phyloP scores from a whole-genome alignment of 2,888 invertebrate species.

The Pilophorus perplexus region DNA sequence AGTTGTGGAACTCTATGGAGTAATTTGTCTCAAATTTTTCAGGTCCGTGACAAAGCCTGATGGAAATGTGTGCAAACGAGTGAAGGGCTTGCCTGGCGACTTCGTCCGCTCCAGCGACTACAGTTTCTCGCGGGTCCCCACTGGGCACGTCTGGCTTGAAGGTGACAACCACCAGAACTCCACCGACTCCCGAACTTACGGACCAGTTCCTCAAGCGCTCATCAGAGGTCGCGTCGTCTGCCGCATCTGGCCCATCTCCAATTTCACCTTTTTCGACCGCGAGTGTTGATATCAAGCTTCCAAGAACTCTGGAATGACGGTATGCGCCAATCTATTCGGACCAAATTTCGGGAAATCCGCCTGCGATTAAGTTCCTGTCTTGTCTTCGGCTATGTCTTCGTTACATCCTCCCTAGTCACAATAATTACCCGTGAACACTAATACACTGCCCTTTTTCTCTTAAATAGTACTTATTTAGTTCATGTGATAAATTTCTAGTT shows the following conservation, averaged over 20 bases:
- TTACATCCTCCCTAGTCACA: too few relatives aligned
- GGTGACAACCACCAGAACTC: slow-evolving; percentile 86
- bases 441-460: too few relatives aligned
- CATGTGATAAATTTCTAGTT: too few relatives aligned
- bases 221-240: slow-evolving; percentile 78
- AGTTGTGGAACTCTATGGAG: too few relatives aligned
- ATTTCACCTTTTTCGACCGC: slow-evolving; percentile 12
- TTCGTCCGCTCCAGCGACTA: slow-evolving; percentile 48
- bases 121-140: slow-evolving; percentile 62
- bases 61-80: slow-evolving; percentile 81
- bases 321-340: too few relatives aligned
- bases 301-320: too few relatives aligned
- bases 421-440: too few relatives aligned
- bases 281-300: too few relatives aligned
- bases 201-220: slow-evolving; percentile 82
- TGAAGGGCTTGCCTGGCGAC: slow-evolving; percentile 75
- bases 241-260: slow-evolving; percentile 67
- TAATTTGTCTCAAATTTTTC: neutral
- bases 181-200: slow-evolving; percentile 81
- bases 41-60: slow-evolving; percentile 70
- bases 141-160: slow-evolving; percentile 87
- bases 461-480: too few relatives aligned
- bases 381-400: too few relatives aligned
- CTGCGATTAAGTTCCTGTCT: too few relatives aligned
- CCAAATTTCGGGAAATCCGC: too few relatives aligned